Conservation (phyloP, 2,888 invertebrate genomes). For the Thereva nobilitata region DNA sequence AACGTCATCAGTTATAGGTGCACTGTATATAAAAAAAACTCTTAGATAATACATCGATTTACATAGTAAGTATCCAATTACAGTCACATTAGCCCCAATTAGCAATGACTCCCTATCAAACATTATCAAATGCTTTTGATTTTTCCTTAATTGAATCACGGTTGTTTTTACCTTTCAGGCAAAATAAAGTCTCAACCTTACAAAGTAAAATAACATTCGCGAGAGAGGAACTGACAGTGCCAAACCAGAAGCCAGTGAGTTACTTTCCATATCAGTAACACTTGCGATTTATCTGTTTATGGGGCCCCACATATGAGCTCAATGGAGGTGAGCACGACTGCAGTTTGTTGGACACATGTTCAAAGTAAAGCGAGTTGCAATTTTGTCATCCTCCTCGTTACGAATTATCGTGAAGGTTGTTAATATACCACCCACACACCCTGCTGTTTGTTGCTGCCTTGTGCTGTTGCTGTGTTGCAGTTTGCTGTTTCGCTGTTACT, state of each 20-base stretch:
- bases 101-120: too few relatives aligned
- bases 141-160: slow-evolving; percentile 11
- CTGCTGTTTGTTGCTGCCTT: neutral
- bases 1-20: too few relatives aligned
- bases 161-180: neutral
- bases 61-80: too few relatives aligned
- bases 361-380: slow-evolving; percentile 33
- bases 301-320: slow-evolving; percentile 31
- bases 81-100: too few relatives aligned
- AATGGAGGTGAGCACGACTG: slow-evolving; percentile 36
- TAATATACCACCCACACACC: slow-evolving; percentile 29
- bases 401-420: slow-evolving; percentile 24
- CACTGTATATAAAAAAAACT: too few relatives aligned
- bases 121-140: neutral
- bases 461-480: too few relatives aligned
- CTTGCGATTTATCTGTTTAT: slow-evolving; percentile 24
- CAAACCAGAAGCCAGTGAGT: slow-evolving; percentile 3
- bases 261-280: slow-evolving; percentile 25
- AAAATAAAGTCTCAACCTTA: neutral
- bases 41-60: too few relatives aligned
- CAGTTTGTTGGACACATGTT: slow-evolving; percentile 39
- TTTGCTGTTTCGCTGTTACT: too few relatives aligned
- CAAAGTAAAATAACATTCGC: neutral
- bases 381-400: slow-evolving; percentile 34
- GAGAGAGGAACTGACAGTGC: neutral